A percentile compares a stretch with the other conserved stretches of the same genome.
These are phyloP conservation scores for Microtus richardsoni DNA, from an alignment of 2,113 vertebrate genomes.

Conservation along the genomic window DNA sequence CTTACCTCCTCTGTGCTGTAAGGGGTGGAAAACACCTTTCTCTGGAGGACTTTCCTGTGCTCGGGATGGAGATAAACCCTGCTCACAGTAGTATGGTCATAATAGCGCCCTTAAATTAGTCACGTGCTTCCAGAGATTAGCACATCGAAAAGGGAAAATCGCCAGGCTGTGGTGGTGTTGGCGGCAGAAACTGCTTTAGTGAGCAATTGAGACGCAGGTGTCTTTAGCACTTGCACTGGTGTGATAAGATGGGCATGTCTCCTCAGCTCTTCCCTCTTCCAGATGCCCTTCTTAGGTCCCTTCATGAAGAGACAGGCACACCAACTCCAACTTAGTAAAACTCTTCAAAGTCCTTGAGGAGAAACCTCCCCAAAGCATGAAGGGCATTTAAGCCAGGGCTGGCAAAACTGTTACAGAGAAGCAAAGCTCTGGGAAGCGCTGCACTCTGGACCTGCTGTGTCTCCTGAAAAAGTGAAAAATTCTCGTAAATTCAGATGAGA, in stretches of 20 bases:
- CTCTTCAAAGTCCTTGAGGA: not conserved
- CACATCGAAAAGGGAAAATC: not conserved
- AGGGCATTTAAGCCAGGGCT: not conserved
- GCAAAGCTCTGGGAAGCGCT: not conserved
- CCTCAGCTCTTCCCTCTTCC: not conserved
- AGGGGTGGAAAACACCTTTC: conserved; percentile 6
- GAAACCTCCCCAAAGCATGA: not conserved
- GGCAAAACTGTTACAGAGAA: not conserved
- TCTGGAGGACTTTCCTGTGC: not conserved
- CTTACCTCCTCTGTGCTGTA: not conserved
- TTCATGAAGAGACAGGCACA: not conserved
- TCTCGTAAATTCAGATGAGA: not conserved
- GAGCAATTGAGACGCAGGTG: too few relatives aligned
- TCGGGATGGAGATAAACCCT: not conserved
- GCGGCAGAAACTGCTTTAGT: not conserved
- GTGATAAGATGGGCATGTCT: not conserved
- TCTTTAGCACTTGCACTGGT: not conserved
- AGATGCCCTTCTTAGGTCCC: not conserved
- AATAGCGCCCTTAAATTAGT: not conserved
- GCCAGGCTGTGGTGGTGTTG: not conserved
- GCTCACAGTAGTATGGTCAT: not conserved
- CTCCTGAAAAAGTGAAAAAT: not conserved
- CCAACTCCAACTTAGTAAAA: not conserved
- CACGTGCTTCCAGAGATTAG: not conserved
- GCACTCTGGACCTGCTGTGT: not conserved